These are phyloP conservation scores for Sciurus vulgaris DNA, from an alignment of 2,797 vertebrate species.

Conservation along the genomic window DNA sequence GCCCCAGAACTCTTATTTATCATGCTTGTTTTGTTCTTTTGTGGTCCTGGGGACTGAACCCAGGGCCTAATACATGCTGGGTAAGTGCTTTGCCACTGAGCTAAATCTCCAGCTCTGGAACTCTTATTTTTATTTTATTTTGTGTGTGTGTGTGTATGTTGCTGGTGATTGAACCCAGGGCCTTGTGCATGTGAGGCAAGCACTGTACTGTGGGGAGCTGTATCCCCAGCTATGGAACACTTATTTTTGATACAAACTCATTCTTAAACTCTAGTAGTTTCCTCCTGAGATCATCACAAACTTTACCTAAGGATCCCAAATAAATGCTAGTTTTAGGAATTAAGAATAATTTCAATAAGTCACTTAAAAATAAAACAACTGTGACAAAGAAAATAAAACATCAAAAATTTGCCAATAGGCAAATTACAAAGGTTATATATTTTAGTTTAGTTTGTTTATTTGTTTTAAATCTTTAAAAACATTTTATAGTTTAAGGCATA, in stretches of 20 bases:
- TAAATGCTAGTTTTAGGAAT: constrained; percentile 44
- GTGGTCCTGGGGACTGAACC: too few species aligned
- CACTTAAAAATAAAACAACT: constrained; percentile 4
- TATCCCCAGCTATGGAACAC: background rate
- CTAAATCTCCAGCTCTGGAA: too few species aligned
- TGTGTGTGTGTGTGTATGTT: background rate
- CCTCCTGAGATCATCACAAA: constrained; percentile 8
- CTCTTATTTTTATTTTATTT: too few species aligned
- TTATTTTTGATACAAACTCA: constrained; percentile 49
- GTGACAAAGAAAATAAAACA: constrained; percentile 39
- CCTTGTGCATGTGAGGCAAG: too few species aligned
- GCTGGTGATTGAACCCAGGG: background rate
- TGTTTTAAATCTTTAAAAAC: constrained; percentile 26
- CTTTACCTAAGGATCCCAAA: constrained; percentile 31
- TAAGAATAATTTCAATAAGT: constrained; percentile 40
- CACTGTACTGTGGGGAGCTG: too few species aligned
- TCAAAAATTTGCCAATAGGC: background rate
- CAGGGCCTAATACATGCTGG: too few species aligned
- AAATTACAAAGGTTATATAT: constrained; percentile 41
- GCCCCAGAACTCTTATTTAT: too few species aligned
- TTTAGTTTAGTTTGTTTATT: background rate
- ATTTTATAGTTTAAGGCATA: constrained; percentile 47
- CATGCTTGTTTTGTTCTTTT: background rate
- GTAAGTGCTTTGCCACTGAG: too few species aligned
- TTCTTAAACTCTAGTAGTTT: constrained; percentile 38